Evolutionary conservation across 1,140 invertebrate genomes (phyloP), one percentile per base, ranked within the genome.

Genomic region (Drosophila repleta): DNA sequence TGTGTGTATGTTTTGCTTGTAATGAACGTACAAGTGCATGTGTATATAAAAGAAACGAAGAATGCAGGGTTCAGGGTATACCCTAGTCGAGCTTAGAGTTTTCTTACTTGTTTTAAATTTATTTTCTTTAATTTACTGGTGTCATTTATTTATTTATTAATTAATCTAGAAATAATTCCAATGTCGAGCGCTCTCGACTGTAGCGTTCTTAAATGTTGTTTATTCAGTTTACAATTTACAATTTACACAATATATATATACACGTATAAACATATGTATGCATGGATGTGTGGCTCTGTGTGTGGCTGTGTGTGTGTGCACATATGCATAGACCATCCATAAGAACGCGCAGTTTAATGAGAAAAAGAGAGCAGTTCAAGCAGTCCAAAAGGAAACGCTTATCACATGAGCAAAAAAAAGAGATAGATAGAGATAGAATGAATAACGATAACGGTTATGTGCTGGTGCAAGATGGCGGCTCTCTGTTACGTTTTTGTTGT

Each of bases 371-470:
- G 75, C 74, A 74, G 78, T 75, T 75, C 75, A 87, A 76, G 78
- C 82, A 67, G 56, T 79, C 62, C 67, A 73, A 70, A 35, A 46
- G 53, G 61, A 72, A 74, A 74, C 67, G 77, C 66, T 76, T 87
- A 87, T 87, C 83, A 76, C 83, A 88, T 87, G 83, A 79, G 72
- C 75, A 88, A 57, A 74, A 57, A 74, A 58, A 62, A 65, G 32
- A 48, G 20, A 53, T 35, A 43, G 15, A 21, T 37, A 52, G 24
- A 52, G 24, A 55, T 62, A 62, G 13, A 43, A 43, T 43, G 39
- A 6, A 15, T 58, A 57, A 73, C 49, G 53, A 65, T 72, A 71
- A 61, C 63, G 20, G 20, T 11, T 41, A 60, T 41, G 39, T 52
- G 35, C 29, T 58, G 62, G 24, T 67, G 49, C 56, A 74, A 64